phyloP scores from a whole-genome alignment of 2,113 vertebrate species.

The Meles meles region DNA sequence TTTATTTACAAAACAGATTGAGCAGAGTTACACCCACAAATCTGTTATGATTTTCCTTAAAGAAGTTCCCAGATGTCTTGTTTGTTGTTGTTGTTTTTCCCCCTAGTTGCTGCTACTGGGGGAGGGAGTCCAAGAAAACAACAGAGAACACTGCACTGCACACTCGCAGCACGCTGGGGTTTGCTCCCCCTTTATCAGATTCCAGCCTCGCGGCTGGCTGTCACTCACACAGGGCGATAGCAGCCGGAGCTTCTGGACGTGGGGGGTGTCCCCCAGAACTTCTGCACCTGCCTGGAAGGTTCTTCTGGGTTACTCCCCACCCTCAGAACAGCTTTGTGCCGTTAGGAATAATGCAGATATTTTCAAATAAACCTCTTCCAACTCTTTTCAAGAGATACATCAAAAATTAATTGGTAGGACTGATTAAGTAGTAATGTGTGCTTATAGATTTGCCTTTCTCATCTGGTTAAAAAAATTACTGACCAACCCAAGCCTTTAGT shows the following conservation, averaged over 20 bases:
- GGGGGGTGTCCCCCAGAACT: background rate
- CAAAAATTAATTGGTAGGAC: background rate
- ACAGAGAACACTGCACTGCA: background rate
- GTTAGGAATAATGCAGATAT: background rate
- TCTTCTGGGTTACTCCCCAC: background rate
- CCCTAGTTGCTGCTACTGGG: background rate
- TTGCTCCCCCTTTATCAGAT: slow-evolving; percentile 46
- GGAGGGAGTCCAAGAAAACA: background rate
- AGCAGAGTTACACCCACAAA: slow-evolving; percentile 54
- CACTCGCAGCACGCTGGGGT: background rate
- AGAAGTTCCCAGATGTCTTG: slow-evolving; percentile 51
- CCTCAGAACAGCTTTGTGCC: background rate
- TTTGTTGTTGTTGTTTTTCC: background rate
- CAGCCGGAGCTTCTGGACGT: accelerated
- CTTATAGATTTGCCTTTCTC: background rate
- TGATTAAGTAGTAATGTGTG: background rate
- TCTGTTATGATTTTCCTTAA: slow-evolving; percentile 50
- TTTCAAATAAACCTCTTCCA: background rate
- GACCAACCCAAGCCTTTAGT: background rate
- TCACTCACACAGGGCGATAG: background rate
- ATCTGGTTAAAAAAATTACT: background rate
- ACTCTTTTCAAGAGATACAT: background rate
- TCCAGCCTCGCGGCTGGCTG: background rate
- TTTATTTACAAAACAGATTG: slow-evolving; percentile 58
- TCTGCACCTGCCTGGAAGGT: background rate